Conservation (phyloP, 2,113 vertebrate species). For the Xiphophorus hellerii region DNA sequence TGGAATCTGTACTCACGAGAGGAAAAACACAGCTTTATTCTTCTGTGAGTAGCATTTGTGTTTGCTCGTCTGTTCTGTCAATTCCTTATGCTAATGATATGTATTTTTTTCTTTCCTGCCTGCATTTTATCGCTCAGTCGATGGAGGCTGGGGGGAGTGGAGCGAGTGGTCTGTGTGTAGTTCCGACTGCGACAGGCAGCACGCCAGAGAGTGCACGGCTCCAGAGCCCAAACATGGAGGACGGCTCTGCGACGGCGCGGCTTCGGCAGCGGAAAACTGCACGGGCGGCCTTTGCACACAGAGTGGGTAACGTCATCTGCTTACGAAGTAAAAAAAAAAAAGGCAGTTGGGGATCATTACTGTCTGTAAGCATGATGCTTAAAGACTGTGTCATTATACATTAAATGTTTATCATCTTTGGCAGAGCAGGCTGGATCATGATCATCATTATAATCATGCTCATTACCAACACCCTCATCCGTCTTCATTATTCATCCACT, state of each 20-base stretch:
- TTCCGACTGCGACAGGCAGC: conserved; percentile 84
- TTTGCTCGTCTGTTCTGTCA: not conserved
- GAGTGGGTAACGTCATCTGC: conserved; percentile 77
- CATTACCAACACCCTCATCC: conserved; percentile 47
- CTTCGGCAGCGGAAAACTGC: conserved; percentile 89
- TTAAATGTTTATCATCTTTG: conserved; percentile 45
- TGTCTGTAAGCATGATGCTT: conserved; percentile 25
- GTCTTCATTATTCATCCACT: conserved; percentile 50
- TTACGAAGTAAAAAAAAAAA: conserved; percentile 1
- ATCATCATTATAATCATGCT: conserved; percentile 50
- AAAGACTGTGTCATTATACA: conserved; percentile 45
- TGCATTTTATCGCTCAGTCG: conserved; percentile 68
- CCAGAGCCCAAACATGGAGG: conserved; percentile 89
- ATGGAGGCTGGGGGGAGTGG: conserved; percentile 92
- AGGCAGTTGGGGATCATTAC: conserved; percentile 18
- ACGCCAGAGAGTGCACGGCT: conserved; percentile 85
- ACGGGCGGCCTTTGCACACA: conserved; percentile 95
- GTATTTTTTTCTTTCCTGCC: not conserved
- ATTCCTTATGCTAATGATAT: not conserved
- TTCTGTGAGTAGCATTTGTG: not conserved
- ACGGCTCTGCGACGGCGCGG: conserved; percentile 86
- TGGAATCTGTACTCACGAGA: not conserved
- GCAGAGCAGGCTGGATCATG: conserved; percentile 28
- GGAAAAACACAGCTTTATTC: not conserved
- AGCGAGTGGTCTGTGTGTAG: conserved; percentile 90